phyloP scores from a whole-genome alignment of 2,888 invertebrate species.

The Amphipoea oculea region DNA sequence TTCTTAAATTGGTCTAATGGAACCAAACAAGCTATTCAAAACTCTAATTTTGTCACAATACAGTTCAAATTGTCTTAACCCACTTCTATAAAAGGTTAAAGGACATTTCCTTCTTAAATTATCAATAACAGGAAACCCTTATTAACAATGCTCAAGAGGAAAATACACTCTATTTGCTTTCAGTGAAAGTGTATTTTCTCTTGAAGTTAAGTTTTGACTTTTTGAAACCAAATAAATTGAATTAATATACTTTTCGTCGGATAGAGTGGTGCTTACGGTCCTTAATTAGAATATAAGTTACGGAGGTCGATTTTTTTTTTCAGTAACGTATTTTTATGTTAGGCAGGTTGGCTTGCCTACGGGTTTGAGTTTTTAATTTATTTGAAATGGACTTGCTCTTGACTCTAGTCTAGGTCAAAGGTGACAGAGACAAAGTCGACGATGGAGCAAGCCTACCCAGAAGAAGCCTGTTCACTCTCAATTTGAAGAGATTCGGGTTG shows the following conservation, averaged over 20 bases:
- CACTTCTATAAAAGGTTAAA: constrained; percentile 31
- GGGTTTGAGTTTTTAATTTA: not conserved
- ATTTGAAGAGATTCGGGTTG: no score
- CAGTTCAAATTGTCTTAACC: constrained; percentile 13
- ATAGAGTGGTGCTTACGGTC: constrained; percentile 4
- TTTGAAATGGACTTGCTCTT: no score
- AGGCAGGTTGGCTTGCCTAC: not conserved
- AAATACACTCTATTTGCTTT: not conserved
- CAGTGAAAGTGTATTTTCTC: not conserved
- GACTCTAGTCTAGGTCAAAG: no score
- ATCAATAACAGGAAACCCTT: constrained; percentile 74
- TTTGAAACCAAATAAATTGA: constrained; percentile 13
- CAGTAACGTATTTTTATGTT: not conserved
- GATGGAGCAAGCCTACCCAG: no score
- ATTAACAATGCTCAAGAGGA: constrained; percentile 1
- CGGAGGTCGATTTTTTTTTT: not conserved
- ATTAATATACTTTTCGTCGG: constrained; percentile 33
- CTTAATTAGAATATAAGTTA: constrained; percentile 50
- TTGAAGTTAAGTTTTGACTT: constrained; percentile 11
- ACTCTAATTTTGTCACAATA: not conserved
- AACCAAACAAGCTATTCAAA: not conserved
- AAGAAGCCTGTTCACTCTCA: no score
- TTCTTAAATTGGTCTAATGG: not conserved
- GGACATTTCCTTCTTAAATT: constrained; percentile 72
- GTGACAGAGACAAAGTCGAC: no score